Base-by-base conservation (phyloP, 2,113 vertebrate species). In the Toxostoma redivivum region DNA sequence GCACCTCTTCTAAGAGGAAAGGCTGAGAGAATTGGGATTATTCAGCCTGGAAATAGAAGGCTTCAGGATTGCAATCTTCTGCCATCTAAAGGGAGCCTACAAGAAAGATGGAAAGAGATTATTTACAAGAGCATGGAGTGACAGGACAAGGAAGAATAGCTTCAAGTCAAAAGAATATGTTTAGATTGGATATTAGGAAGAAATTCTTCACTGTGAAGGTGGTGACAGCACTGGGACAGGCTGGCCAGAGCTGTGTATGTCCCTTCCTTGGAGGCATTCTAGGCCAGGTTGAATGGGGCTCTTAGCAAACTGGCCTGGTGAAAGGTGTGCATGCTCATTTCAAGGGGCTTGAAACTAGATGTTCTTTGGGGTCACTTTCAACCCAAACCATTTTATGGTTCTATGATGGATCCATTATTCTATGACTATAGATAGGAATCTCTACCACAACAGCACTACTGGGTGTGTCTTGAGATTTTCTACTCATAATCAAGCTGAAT, bases 111-210 rank as follows among this genome's bases (percentile, higher is more conserved):
- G 25, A 64, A 64, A 65, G 8, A 56, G 25, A 15, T 7, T 21
- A 12, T 31, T 80, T 42, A 13, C 31, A 64, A 50, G 31, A 27
- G 5, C 10, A 27, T 37, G 17, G 15, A 72, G 35, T 11, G 22
- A 50, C 17, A 65, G 31, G 5, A 47, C 11, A 42, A 27, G 11
- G 14, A 71, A 11, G 8, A 56, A 80, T 10, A 16, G 9, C 17
- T 71, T 64, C 35, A 57, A 50, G 30, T 13, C 10, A 25, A n/a
- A 44, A 38, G 4, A 56, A 18, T 42, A 27, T 0, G 0, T 48
- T 80, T 71, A 33, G 8, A 42, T 79, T 31, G 35, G 35, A 33
- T 50, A 35, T 15, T 50, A 42, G 18, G 42, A 50, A 57, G 58
- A 72, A 65, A 50, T 57, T 50, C 17, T 44, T 72, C 24, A 65